Percentiles rank a stretch among this genome's conserved stretches.
Conservation (phyloP, 1,140 invertebrate species). For the Penaeus japonicus region DNA sequence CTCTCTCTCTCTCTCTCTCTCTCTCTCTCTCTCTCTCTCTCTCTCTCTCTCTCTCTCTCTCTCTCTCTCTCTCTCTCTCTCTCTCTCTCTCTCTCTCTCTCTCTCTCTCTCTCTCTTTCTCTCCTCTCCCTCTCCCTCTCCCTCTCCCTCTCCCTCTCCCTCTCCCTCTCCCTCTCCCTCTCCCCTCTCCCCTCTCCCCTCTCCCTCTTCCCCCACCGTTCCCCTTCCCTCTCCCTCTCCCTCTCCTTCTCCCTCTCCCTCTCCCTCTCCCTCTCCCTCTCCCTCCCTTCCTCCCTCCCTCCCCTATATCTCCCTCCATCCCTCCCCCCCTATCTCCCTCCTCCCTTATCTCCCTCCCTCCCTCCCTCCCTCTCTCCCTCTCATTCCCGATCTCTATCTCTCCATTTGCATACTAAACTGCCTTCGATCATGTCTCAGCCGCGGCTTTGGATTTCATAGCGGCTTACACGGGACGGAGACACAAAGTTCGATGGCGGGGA, state of each 20-base stretch:
- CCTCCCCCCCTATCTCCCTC: not conserved
- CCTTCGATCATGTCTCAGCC: too few species aligned
- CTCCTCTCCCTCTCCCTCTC: not conserved
- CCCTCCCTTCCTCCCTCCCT: not conserved
- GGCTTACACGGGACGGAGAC: too few species aligned
- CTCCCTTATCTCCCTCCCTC: not conserved
- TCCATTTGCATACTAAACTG: not conserved
- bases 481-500: too few species aligned
- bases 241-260: not conserved
- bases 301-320: not conserved
- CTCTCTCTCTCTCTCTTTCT: not conserved
- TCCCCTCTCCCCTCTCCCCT: not conserved
- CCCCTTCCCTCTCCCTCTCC: too few species aligned
- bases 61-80: not conserved
- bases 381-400: not conserved
- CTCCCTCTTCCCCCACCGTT: not conserved
- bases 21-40: not conserved
- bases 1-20: not conserved
- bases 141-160: not conserved
- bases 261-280: not conserved
- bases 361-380: not conserved
- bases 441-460: too few species aligned
- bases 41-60: slow-evolving; percentile 6
- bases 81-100: not conserved
- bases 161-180: slow-evolving; percentile 8